Base-by-base conservation (phyloP, 2,888 invertebrate genomes). In the Leptopilina drosophilae region DNA sequence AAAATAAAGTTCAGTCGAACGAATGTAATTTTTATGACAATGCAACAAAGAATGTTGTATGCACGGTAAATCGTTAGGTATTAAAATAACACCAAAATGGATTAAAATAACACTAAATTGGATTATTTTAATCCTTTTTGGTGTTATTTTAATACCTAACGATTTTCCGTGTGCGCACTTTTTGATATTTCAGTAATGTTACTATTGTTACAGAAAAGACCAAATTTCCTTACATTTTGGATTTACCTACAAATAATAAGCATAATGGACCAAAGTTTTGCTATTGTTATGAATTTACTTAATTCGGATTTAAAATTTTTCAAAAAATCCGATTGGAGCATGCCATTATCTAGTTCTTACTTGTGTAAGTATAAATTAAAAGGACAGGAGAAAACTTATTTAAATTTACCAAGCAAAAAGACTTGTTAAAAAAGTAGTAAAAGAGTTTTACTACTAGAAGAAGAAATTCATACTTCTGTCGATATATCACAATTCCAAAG, bases 161-260 rank as follows among this genome's bases (percentile, higher is more conserved):
- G n/a, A n/a, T n/a, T n/a, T n/a, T n/a, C n/a, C n/a, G n/a, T n/a
- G n/a, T 5, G 0, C 26, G 20, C 5, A n/a, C 8, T 62, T 9
- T 62, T 62, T 15, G 3, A 33, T 33, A 33, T 33, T 33, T 33
- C 33, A 33, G 3, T 33, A 33, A 33, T 33, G 4, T 4, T 33
- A 33, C 5, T 49, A 49, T 11, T 49, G 85, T 87, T 85, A 53
- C 86, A 92, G 92, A 90, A 87, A 84, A 89, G 86, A 78, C 86
- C 89, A 49, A 83, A 81, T 77, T 89, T 87, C 78, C 87, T 88
- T 77, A 78, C 89, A 79, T 91, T 91, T 75, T 92, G 91, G 91
- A 87, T 92, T 80, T 90, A 89, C 83, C 84, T 91, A 81, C 89
- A 91, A 85, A 87, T 90, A 85, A 84, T 90, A 79, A 88, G 87